Evolutionary conservation across 1,140 invertebrate species (phyloP), one percentile per base, ranked within the genome.

Genomic region (Carposina sasakii): DNA sequence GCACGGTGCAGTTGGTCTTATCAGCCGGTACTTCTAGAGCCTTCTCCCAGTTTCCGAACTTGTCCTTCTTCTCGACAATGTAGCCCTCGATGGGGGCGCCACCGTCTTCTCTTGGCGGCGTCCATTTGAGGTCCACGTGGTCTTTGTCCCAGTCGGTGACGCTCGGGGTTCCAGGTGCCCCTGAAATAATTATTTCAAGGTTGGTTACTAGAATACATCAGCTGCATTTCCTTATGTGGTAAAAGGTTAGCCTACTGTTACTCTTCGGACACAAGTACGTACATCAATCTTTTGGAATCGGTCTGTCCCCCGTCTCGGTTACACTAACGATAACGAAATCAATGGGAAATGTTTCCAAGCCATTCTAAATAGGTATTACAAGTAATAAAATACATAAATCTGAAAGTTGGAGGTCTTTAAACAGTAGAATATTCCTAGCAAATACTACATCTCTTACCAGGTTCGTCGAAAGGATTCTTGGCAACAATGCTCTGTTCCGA

Each of bases 81-180:
- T 97, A 97, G 12, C 91, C 92, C 17, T 93, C 92, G 43, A 98
- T 90, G 24, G 95, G 95, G 1, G 94, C 91, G 31, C 95, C 95
- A 19, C 95, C 95, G 67, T 97, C 95, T 19, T 88, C 88, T 23
- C 87, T 81, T 0, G 95, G 95, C 48, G 94, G 91, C 4, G 88
- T 90, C 95, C 95, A 97, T 61, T 92, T 91, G 5, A 97, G 89
- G 73, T 96, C 94, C 39, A 98, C 95, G 67, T 96, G 94, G 71
- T 98, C 94, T 62, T 96, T 96, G 85, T 98, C 96, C 94, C 96
- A 99, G 75, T 99, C 97, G 0, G 94, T 93, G 20, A 97, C 93
- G 71, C 93, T 91, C 5, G 98, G 90, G 62, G 96, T 92, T 47
- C 93, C 93, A 10, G 96, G 97, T 63, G 96, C 94, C 21, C 84